These are phyloP conservation scores for Ryuthela nishihirai DNA, from an alignment of 2,888 invertebrate genomes.

Conservation along the genomic window DNA sequence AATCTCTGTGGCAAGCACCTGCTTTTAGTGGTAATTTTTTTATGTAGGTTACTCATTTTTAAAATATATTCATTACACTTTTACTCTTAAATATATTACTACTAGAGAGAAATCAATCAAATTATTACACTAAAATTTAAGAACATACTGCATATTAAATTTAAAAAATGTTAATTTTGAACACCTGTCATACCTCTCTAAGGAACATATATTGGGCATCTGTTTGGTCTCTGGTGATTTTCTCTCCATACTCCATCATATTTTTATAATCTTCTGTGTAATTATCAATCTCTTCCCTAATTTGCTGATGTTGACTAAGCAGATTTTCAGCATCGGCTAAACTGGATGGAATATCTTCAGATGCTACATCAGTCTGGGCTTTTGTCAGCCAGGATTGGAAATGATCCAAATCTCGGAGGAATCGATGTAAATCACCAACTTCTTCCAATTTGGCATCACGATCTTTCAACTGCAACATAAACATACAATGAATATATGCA, in stretches of 20 bases:
- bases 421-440: slow-evolving; percentile 96
- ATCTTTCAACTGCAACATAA: slow-evolving; percentile 75
- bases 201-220: slow-evolving; percentile 99
- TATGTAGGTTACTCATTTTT: too few relatives aligned
- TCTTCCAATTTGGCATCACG: slow-evolving; percentile 97
- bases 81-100: too few relatives aligned
- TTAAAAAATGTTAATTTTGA: too few relatives aligned
- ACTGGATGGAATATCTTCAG: slow-evolving; percentile 91
- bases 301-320: slow-evolving; percentile 94
- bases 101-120: too few relatives aligned
- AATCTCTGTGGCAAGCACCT: too few relatives aligned
- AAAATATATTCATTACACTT: too few relatives aligned
- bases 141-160: too few relatives aligned
- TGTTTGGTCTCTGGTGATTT: slow-evolving; percentile 82
- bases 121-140: too few relatives aligned
- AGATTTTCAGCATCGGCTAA: slow-evolving; percentile 95
- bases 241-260: slow-evolving; percentile 99
- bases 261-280: slow-evolving; percentile 96
- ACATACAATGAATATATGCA: too few relatives aligned
- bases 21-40: too few relatives aligned
- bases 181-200: slow-evolving; percentile 70
- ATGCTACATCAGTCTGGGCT: slow-evolving; percentile 98
- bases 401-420: slow-evolving; percentile 96
- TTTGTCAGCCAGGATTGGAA: slow-evolving; percentile 99
- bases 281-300: slow-evolving; percentile 98